These are phyloP conservation scores for Hepsetus odoe DNA, from an alignment of 2,113 vertebrate genomes.

Conservation along the genomic window DNA sequence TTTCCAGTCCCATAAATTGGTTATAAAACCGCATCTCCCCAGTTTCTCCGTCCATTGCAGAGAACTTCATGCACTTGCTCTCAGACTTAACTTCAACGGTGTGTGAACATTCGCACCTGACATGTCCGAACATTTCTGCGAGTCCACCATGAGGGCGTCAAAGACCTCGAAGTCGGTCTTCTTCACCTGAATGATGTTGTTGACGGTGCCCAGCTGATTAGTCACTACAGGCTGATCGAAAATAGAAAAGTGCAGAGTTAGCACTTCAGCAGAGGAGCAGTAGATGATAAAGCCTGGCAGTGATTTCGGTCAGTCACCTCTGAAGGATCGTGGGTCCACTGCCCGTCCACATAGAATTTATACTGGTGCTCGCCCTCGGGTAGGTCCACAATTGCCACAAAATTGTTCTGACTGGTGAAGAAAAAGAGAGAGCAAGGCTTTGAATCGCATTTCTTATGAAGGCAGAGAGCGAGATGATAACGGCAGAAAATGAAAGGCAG, in stretches of 20 bases:
- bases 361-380: constrained; percentile 98
- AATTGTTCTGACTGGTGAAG: constrained; percentile 91
- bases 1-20: too few species aligned
- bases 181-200: constrained; percentile 98
- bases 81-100: too few species aligned
- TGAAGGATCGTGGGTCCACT: constrained; percentile 94
- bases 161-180: constrained; percentile 99
- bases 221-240: constrained; percentile 86
- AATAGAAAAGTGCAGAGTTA: not conserved
- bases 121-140: constrained; percentile 93
- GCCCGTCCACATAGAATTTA: constrained; percentile 97
- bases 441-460: not conserved
- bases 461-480: not conserved
- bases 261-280: not conserved
- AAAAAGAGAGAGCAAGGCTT: not conserved
- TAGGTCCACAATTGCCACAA: constrained; percentile 94
- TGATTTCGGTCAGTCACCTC: too few species aligned
- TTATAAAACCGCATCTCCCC: too few species aligned
- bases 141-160: constrained; percentile 98
- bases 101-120: constrained; percentile 88
- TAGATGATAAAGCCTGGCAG: not conserved
- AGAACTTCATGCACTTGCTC: too few species aligned
- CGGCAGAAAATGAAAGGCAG: not conserved
- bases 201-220: constrained; percentile 93
- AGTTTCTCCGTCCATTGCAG: too few species aligned